Conservation (phyloP, 2,113 vertebrate species). For the Trichechus manatus region DNA sequence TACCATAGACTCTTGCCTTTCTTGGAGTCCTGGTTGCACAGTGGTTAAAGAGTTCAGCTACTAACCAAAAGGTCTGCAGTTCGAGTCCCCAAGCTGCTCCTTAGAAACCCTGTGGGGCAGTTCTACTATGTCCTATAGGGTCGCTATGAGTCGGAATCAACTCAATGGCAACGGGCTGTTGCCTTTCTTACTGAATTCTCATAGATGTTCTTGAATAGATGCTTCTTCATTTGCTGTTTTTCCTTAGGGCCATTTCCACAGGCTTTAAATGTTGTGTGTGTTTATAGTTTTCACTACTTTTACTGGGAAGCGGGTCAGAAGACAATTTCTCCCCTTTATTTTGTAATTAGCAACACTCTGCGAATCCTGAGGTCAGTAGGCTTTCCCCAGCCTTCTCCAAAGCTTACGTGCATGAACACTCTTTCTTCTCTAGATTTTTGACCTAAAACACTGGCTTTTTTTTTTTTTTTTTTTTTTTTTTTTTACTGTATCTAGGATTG, state of each 20-base stretch:
- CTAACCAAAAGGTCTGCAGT: no score
- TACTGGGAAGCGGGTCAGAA: neutral
- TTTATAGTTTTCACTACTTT: neutral
- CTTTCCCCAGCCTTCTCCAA: neutral
- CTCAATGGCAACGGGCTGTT: no score
- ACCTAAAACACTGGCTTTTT: neutral
- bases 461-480: neutral
- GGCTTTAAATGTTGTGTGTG: neutral
- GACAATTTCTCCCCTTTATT: neutral
- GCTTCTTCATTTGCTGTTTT: conserved; percentile 3
- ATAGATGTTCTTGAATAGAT: neutral
- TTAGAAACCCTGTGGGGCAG: no score
- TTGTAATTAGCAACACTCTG: neutral
- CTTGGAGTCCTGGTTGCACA: no score
- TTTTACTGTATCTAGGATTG: neutral
- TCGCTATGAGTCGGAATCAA: no score
- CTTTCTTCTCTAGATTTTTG: neutral
- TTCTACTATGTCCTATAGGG: no score
- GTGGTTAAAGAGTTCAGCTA: neutral
- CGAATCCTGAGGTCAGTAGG: neutral
- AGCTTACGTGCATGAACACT: neutral
- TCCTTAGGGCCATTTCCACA: neutral
- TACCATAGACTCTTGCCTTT: no score
- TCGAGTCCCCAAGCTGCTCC: no score
- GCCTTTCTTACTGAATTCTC: no score